Conservation (phyloP, 30 jellyfish, hydroid and myxozoan species). For the Nemopilema nomurai region DNA sequence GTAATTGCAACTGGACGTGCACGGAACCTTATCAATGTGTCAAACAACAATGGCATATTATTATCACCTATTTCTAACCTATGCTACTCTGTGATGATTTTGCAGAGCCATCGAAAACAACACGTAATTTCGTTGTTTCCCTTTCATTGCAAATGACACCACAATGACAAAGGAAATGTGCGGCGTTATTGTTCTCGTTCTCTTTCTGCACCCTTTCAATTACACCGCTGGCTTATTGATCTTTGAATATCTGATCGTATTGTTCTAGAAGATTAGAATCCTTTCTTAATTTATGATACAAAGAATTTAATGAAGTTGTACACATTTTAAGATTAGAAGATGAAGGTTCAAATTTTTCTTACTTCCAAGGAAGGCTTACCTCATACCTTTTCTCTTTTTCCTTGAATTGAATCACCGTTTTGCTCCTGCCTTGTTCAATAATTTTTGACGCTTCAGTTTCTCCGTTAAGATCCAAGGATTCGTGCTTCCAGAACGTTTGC, state of each 20-base stretch:
- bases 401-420: conserved; percentile 11
- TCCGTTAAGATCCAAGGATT: conserved; percentile 5
- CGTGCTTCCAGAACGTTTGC: conserved; percentile 11
- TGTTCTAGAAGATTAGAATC: conserved; percentile 24
- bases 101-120: conserved; percentile 38
- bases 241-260: conserved; percentile 29
- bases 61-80: conserved; percentile 15
- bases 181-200: neutral
- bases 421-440: neutral
- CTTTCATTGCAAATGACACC: conserved; percentile 47
- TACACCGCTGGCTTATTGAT: conserved; percentile 7
- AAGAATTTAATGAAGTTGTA: conserved; percentile 9
- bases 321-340: conserved; percentile 45
- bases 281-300: neutral
- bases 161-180: conserved; percentile 53
- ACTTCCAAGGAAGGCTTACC: neutral
- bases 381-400: conserved; percentile 19
- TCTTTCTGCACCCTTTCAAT: conserved; percentile 28
- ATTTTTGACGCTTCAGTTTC: neutral
- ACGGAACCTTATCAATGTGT: conserved; percentile 25
- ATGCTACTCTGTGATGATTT: neutral
- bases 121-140: conserved; percentile 50
- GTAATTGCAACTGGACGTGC: neutral
- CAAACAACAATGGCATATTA: conserved; percentile 18
- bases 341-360: neutral